These are phyloP conservation scores for Morpho achilles DNA, from an alignment of 2,888 invertebrate species.

Conservation along the genomic window DNA sequence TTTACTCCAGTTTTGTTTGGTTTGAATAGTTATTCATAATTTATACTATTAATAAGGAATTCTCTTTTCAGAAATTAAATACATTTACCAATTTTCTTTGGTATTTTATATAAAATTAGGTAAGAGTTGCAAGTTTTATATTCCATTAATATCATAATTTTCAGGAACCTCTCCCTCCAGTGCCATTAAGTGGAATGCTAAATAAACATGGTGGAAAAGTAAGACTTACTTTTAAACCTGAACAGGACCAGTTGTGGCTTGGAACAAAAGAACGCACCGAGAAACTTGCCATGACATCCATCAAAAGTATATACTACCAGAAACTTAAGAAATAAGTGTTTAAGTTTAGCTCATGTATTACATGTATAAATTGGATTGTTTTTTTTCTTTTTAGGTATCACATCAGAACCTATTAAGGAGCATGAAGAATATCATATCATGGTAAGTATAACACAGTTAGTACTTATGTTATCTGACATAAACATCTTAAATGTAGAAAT, in stretches of 20 bases:
- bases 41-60: no score
- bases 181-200: slow-evolving; percentile 92
- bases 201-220: slow-evolving; percentile 95
- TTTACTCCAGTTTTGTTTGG: no score
- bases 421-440: slow-evolving; percentile 95
- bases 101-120: background rate
- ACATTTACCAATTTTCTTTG: background rate
- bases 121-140: background rate
- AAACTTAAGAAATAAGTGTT: no score
- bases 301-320: slow-evolving; percentile 82
- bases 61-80: no score
- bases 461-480: no score
- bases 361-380: no score
- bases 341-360: no score
- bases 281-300: slow-evolving; percentile 93
- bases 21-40: no score
- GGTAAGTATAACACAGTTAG: slow-evolving; percentile 72
- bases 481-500: no score
- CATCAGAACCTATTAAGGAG: slow-evolving; percentile 90
- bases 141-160: slow-evolving; percentile 27
- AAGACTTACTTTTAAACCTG: slow-evolving; percentile 93
- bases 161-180: slow-evolving; percentile 88
- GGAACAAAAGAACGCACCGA: slow-evolving; percentile 96
- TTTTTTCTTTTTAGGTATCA: slow-evolving; percentile 54
- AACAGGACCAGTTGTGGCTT: slow-evolving; percentile 93